Conservation (phyloP, 2,888 invertebrate genomes). For the Dysmachus trigonus region DNA sequence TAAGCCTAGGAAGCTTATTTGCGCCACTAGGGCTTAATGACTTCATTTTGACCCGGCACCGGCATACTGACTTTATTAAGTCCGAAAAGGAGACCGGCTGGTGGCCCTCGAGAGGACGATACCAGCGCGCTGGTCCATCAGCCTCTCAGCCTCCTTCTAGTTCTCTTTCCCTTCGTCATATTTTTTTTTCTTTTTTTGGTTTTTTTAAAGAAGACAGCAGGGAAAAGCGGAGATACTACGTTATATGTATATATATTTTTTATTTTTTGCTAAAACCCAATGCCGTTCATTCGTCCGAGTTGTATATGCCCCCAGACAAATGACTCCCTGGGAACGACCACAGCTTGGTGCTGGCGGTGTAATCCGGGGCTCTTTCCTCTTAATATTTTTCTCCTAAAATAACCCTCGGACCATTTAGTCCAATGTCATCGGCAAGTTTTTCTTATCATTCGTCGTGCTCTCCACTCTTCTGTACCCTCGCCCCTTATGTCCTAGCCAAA, state of each 20-base stretch:
- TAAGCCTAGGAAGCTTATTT: slow-evolving; percentile 33
- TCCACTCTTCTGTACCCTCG: not conserved
- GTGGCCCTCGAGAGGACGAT: not conserved
- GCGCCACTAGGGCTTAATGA: slow-evolving; percentile 29
- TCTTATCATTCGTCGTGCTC: slow-evolving; percentile 16
- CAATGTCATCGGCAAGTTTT: slow-evolving; percentile 42
- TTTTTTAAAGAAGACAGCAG: not conserved
- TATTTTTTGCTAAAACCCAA: not conserved
- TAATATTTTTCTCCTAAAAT: slow-evolving; percentile 41
- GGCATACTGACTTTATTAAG: slow-evolving; percentile 30
- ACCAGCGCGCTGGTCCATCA: not conserved
- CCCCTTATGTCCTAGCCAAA: not conserved
- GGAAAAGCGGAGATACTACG: not conserved
- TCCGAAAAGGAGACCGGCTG: not conserved
- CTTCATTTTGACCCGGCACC: slow-evolving; percentile 28
- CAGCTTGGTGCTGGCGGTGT: slow-evolving; percentile 34
- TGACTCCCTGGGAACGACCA: slow-evolving; percentile 41
- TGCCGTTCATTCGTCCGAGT: not conserved
- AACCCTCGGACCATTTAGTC: slow-evolving; percentile 42
- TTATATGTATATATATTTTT: not conserved
- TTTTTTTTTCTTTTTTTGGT: not conserved
- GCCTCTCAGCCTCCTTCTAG: not conserved
- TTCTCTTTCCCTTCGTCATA: not conserved
- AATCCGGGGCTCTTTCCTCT: slow-evolving; percentile 37
- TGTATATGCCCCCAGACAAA: slow-evolving; percentile 14